Evolutionary conservation across 2,113 vertebrate genomes (phyloP).

Genomic region (Puma concolor): DNA sequence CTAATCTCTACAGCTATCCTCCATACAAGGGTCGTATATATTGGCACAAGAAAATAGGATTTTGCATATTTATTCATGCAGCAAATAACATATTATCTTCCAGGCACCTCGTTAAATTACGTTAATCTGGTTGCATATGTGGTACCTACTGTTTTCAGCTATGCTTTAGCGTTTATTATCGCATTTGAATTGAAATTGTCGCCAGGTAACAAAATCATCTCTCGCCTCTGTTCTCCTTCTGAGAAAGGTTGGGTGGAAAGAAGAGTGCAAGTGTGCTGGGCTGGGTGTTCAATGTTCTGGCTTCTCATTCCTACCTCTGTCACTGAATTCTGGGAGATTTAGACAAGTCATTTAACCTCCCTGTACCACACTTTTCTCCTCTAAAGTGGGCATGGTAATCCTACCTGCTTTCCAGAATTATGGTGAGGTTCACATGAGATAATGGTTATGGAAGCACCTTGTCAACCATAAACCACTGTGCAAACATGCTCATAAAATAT

Average conservation of each 20-base stretch:
- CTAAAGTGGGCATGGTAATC: neutral
- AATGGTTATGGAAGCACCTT: neutral
- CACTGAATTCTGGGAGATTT: neutral
- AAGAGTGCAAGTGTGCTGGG: neutral
- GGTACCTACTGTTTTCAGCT: neutral
- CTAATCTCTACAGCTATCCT: neutral
- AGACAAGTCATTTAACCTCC: neutral
- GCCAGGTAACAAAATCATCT: neutral
- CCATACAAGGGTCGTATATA: neutral
- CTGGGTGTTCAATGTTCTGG: neutral
- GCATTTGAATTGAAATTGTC: neutral
- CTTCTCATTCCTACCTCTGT: neutral
- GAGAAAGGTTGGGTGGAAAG: neutral
- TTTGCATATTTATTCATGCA: conserved; percentile 3
- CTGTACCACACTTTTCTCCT: neutral
- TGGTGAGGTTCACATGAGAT: neutral
- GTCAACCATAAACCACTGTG: neutral
- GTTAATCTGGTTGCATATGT: neutral
- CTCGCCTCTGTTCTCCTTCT: neutral
- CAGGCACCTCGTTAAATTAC: neutral
- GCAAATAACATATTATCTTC: conserved; percentile 7
- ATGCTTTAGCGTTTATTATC: neutral
- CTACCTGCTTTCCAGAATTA: neutral
- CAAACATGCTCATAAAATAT: neutral
- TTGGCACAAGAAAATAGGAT: neutral